phyloP scores from a whole-genome alignment of 2,113 vertebrate species.

The Balaenoptera acutorostrata region DNA sequence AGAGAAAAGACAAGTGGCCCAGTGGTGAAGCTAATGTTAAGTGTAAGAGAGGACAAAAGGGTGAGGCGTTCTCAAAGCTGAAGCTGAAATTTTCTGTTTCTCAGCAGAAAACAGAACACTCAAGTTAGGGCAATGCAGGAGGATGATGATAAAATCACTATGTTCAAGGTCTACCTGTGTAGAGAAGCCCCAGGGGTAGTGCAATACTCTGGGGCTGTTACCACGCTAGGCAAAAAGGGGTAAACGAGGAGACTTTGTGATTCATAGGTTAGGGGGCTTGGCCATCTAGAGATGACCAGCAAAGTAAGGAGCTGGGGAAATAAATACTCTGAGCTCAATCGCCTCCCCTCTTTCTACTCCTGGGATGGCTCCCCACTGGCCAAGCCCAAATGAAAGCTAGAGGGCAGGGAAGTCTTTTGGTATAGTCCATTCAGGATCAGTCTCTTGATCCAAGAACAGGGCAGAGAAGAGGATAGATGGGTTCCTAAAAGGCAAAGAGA shows the following conservation, averaged over 20 bases:
- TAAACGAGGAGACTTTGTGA: neutral
- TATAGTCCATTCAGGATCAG: neutral
- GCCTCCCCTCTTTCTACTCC: neutral
- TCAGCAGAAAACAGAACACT: neutral
- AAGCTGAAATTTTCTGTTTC: neutral
- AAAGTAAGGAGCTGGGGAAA: neutral
- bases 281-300: neutral
- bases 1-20: neutral
- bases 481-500: neutral
- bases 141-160: neutral
- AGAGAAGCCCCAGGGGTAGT: neutral
- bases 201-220: neutral
- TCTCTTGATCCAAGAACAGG: neutral
- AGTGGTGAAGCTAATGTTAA: neutral
- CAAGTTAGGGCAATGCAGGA: neutral
- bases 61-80: neutral
- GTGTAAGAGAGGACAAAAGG: neutral
- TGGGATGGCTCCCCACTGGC: fast-evolving
- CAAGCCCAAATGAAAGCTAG: neutral
- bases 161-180: neutral
- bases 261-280: neutral
- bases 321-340: neutral
- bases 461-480: neutral
- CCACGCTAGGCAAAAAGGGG: neutral
- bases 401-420: neutral